Base-by-base conservation (phyloP, 2,888 invertebrate species). In the Pterostichus niger region DNA sequence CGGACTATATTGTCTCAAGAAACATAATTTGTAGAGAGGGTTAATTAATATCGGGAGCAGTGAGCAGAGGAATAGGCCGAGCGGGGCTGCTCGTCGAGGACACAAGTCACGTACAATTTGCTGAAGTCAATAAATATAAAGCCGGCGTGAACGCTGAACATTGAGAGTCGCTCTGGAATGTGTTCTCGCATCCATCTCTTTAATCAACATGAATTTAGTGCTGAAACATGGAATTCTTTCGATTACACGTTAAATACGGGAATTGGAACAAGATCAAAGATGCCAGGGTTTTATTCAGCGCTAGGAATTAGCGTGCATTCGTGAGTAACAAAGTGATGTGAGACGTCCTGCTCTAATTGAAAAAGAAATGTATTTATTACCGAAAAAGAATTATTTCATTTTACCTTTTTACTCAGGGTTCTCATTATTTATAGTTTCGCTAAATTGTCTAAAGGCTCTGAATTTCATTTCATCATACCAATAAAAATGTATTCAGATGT, bases 191-290 rank as follows among this genome's bases (percentile, higher is more conserved):
- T 76, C 68, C 52, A 77, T 83, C 83, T 76, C 76, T 83, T 77
- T 83, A 83, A 83, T 83, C 83, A 83, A 77, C 83, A 83, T 83
- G 83, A 83, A 83, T 83, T 83, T 83, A 83, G 44, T 83, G 77
- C 83, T 77, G 77, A 77, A 52, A 77, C 83, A 83, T 68, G 77
- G 61, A 61, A 76, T 83, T 83, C 77, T 68, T 76, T 77, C 46
- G 61, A 75, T 75, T 49, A 40, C 46, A 71, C 71, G 71, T 52
- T 81, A 81, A 81, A 81, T 81, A 78, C 46, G 40, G 11, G 59
- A 59, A 54, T 54, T 54, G 54, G 54, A 54, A 17, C 59, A 24
- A 61, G 44, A 78, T 78, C 61, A 56, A 59, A 78, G 61, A 33
- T 17, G 40, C 54, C 7, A 7, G 52, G n/a, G n/a, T 13, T 54